Base-by-base conservation (phyloP, 2,888 invertebrate species). In the Thera obeliscata region DNA sequence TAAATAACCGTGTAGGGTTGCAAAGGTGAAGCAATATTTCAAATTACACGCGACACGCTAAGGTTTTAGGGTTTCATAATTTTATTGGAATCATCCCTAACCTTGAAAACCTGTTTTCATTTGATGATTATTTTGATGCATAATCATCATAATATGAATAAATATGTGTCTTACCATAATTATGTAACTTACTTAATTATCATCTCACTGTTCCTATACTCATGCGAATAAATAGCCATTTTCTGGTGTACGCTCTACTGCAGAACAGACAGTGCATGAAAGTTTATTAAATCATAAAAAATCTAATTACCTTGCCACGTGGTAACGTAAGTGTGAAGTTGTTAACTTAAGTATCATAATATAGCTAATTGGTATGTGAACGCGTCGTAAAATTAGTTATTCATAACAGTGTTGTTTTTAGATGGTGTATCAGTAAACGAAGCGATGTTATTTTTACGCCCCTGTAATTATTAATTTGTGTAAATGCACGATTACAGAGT, bases 341-440 rank as follows among this genome's bases (percentile, higher is more conserved):
- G 86, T 89, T 83, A 84, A 87, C 83, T 85, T 79, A 79, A 82
- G 82, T 82, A 85, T 87, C 87, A 87, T 88, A 88, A 88, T 86
- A 87, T 83, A 87, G 82, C 85, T 88, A 89, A 89, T 89, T 86
- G 88, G 82, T 75, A 81, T 81, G 84, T 85, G 84, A 88, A 87
- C 78, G 78, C 66, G 64, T 86, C 84, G 79, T 88, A 87, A 89
- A 91, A 89, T 90, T 89, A 88, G 85, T 89, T 86, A 91, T 92
- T 90, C 90, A 90, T 90, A 89, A 87, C 81, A 83, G 78, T 87
- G 90, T 89, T 91, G 87, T 91, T 88, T 89, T 87, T 90, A 91
- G 93, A 91, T 91, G 84, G 85, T 79, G 79, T 92, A 93, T 93
- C 91, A 76, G 80, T 78, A 74, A 75, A 70, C 78, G 77, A 76